A percentile compares a stretch with the other conserved stretches of the same genome.
Conservation (phyloP, 2,113 vertebrate genomes). For the Cyprinus carpio region DNA sequence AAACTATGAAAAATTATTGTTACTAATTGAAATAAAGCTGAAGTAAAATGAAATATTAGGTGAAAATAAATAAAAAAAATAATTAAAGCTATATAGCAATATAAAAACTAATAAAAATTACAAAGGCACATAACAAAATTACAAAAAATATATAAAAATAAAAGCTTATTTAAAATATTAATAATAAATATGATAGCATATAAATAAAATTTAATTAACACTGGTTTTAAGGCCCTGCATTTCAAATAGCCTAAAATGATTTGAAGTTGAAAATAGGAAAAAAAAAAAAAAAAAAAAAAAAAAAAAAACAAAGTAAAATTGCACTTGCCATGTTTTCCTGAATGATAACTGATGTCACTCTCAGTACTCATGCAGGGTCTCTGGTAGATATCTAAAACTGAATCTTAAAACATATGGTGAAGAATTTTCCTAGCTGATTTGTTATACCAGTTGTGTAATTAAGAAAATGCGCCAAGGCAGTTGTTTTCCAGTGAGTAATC, state of each 20-base stretch:
- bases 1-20: background rate
- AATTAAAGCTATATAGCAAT: background rate
- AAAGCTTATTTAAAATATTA: background rate
- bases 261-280: background rate
- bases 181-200: background rate
- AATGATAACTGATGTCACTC: background rate
- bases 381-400: background rate
- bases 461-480: constrained; percentile 16
- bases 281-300: no score
- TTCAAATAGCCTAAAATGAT: background rate
- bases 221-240: background rate
- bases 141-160: background rate
- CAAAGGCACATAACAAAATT: background rate
- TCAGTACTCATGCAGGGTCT: background rate
- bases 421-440: background rate
- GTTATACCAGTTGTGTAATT: constrained; percentile 31
- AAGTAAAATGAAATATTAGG: background rate
- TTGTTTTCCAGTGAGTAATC: constrained; percentile 27
- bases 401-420: constrained; percentile 15
- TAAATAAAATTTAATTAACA: background rate
- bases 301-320: no score
- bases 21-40: background rate
- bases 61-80: background rate
- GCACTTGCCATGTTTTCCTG: no score
- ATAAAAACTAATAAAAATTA: background rate